A percentile compares a stretch with the other conserved stretches of the same genome.
phyloP scores from a whole-genome alignment of 2,113 vertebrate genomes.

The Harpagus bidentatus region DNA sequence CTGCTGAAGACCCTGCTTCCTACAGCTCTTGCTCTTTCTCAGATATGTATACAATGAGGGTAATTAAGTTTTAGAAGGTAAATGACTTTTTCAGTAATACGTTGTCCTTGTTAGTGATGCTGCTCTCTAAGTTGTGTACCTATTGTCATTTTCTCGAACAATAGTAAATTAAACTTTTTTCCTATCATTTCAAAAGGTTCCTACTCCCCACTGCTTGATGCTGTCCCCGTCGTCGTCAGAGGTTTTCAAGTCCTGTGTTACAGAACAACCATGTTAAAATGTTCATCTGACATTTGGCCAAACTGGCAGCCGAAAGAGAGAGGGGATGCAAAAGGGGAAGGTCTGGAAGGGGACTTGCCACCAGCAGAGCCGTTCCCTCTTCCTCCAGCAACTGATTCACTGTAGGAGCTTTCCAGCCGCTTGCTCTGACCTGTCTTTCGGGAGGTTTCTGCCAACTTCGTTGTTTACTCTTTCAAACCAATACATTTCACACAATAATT shows the following conservation, averaged over 20 bases:
- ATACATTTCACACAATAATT: not conserved
- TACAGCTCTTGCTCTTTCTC: not conserved
- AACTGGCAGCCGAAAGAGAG: not conserved
- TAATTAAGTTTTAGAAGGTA: not conserved
- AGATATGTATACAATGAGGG: not conserved
- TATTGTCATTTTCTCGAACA: not conserved
- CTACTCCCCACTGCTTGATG: not conserved
- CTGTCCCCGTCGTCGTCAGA: not conserved
- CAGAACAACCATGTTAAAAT: not conserved
- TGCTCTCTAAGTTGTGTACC: not conserved
- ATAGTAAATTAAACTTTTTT: not conserved
- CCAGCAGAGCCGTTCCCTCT: not conserved
- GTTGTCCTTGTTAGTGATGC: not conserved
- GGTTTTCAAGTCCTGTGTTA: not conserved
- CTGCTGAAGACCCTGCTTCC: not conserved
- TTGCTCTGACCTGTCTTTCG: not conserved
- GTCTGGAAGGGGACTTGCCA: not conserved
- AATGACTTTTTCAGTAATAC: not conserved
- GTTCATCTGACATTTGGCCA: not conserved
- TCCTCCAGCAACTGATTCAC: not conserved
- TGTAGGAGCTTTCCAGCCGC: not conserved
- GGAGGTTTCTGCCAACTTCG: not conserved
- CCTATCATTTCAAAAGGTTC: not conserved
- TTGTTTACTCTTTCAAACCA: not conserved
- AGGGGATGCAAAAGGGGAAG: not conserved